phyloP scores from a whole-genome alignment of 1,140 invertebrate species.

The Psilanteris sp. region DNA sequence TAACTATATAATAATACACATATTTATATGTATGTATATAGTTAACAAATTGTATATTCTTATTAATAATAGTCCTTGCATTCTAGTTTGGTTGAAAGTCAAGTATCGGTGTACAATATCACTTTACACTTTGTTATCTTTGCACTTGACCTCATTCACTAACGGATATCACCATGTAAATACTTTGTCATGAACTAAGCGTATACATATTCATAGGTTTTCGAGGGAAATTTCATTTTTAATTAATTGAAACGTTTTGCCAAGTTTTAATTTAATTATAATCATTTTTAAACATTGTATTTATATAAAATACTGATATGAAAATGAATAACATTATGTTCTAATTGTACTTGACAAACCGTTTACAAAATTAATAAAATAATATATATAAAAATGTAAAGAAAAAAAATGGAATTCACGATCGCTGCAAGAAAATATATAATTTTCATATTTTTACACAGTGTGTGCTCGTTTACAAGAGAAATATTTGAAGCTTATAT shows the following conservation, averaged over 20 bases:
- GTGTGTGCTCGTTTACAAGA: conserved; percentile 64
- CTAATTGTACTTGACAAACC: neutral
- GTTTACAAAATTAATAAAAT: too few species aligned
- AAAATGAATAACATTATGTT: too few species aligned
- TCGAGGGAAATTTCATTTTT: too few species aligned
- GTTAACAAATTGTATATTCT: too few species aligned
- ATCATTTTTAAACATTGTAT: too few species aligned
- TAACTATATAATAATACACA: too few species aligned
- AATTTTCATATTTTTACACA: conserved; percentile 32
- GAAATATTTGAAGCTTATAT: conserved; percentile 54
- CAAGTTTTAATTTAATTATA: too few species aligned
- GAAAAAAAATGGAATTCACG: conserved; percentile 52
- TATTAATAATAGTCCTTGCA: too few species aligned
- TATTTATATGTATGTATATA: too few species aligned
- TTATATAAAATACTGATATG: too few species aligned
- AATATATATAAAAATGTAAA: too few species aligned
- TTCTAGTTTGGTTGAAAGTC: conserved; percentile 8
- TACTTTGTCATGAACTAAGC: conserved; percentile 34
- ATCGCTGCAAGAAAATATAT: conserved; percentile 37
- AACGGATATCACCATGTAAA: conserved; percentile 54
- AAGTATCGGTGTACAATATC: conserved; percentile 30
- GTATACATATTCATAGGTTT: conserved; percentile 8
- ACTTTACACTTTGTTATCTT: conserved; percentile 52
- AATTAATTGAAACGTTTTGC: too few species aligned
- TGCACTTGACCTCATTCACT: conserved; percentile 57